Conservation (phyloP, 2,888 invertebrate genomes). For the Ectobius pallidus region DNA sequence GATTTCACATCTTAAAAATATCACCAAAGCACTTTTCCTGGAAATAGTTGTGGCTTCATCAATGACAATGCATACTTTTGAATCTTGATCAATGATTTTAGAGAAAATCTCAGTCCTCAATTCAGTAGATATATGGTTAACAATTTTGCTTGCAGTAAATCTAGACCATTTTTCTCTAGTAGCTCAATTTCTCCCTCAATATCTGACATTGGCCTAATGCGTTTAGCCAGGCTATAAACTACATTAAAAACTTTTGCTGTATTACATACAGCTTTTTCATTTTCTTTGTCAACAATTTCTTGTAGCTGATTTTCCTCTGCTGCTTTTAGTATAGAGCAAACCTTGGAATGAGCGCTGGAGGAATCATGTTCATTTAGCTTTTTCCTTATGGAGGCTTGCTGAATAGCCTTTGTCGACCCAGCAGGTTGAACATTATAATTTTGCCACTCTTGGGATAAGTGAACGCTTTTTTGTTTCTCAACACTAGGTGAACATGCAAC, state of each 20-base stretch:
- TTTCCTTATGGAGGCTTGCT: no score
- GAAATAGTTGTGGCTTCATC: background rate
- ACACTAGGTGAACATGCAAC: background rate
- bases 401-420: background rate
- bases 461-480: background rate
- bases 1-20: no score
- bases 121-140: background rate
- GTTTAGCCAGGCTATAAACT: background rate
- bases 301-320: no score
- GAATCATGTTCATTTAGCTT: background rate
- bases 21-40: no score
- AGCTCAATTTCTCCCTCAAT: background rate
- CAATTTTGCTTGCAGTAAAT: no score
- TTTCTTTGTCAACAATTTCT: no score
- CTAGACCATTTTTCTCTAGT: background rate
- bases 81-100: background rate
- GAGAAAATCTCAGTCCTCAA: no score
- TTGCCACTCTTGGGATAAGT: no score
- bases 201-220: no score
- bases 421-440: background rate
- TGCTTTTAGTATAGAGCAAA: no score
- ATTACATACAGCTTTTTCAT: no score
- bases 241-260: background rate
- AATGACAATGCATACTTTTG: background rate
- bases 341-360: background rate